Evolutionary conservation across 1,140 invertebrate genomes (phyloP).

Genomic region (Aphelenchoides fujianensis): DNA sequence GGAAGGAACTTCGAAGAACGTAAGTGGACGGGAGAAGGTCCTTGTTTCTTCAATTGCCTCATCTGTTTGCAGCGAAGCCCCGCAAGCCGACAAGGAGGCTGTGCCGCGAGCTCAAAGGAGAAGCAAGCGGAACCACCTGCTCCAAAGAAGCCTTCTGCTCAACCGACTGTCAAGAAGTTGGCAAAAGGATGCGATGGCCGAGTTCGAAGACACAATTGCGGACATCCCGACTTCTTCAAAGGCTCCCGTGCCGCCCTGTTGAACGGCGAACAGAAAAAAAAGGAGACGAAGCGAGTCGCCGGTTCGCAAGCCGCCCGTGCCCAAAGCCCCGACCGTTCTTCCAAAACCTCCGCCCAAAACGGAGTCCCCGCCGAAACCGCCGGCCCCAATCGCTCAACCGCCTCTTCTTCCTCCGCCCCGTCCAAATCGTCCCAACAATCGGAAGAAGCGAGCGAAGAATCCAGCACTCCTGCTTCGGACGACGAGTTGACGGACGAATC

Average conservation of each 20-base stretch:
- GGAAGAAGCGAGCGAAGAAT: not conserved
- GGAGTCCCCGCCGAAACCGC: not conserved
- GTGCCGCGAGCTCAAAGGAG: not conserved
- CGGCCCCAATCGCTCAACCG: not conserved
- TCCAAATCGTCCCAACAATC: not conserved
- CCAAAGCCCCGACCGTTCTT: no score
- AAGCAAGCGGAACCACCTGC: not conserved
- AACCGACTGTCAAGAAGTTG: no score
- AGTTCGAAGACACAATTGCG: no score
- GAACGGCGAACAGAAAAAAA: not conserved
- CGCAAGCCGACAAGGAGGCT: not conserved
- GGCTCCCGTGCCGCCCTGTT: no score
- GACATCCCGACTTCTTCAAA: no score
- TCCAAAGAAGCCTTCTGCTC: no score
- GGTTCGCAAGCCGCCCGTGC: not conserved
- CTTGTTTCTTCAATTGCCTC: not conserved
- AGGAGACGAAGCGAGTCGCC: not conserved
- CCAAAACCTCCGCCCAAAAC: not conserved
- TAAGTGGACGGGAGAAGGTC: not conserved
- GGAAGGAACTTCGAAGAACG: not conserved
- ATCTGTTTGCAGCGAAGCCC: not conserved
- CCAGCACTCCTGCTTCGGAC: no score
- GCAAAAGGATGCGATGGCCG: no score
- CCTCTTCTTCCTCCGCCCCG: not conserved
- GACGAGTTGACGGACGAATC: not conserved